Evolutionary conservation across 2,113 vertebrate genomes (phyloP).

Genomic region (Lipophrys pholis): DNA sequence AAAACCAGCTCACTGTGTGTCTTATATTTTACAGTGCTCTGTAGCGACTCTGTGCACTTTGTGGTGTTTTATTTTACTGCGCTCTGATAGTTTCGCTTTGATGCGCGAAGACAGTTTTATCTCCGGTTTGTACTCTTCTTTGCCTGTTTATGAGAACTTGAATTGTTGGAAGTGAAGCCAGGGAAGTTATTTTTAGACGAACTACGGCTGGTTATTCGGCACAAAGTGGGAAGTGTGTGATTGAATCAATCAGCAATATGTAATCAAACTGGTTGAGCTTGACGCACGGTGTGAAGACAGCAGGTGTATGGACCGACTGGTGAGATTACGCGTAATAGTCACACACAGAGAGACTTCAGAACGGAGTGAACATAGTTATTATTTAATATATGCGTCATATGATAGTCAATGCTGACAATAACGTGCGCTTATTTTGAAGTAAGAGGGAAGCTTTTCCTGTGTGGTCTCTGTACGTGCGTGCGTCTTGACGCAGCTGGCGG

Average conservation of each 20-base stretch:
- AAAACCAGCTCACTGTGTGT: too few relatives aligned
- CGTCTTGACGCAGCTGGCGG: slow-evolving; percentile 34
- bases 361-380: too few relatives aligned
- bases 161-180: background rate
- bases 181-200: slow-evolving; percentile 33
- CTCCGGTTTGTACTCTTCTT: slow-evolving; percentile 4
- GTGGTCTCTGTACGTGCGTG: background rate
- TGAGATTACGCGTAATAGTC: too few relatives aligned
- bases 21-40: background rate
- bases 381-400: too few relatives aligned
- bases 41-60: background rate
- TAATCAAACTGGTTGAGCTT: slow-evolving; percentile 41
- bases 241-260: slow-evolving; percentile 30
- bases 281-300: slow-evolving; percentile 4
- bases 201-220: background rate
- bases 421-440: too few relatives aligned
- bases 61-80: background rate
- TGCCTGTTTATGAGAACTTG: background rate
- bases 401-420: too few relatives aligned
- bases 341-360: too few relatives aligned
- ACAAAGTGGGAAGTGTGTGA: slow-evolving; percentile 30
- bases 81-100: background rate
- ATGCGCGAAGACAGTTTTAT: background rate
- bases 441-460: too few relatives aligned
- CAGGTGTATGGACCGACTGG: background rate